Evolutionary conservation across 2,797 vertebrate genomes (phyloP).

Genomic region (Valencia hispanica): DNA sequence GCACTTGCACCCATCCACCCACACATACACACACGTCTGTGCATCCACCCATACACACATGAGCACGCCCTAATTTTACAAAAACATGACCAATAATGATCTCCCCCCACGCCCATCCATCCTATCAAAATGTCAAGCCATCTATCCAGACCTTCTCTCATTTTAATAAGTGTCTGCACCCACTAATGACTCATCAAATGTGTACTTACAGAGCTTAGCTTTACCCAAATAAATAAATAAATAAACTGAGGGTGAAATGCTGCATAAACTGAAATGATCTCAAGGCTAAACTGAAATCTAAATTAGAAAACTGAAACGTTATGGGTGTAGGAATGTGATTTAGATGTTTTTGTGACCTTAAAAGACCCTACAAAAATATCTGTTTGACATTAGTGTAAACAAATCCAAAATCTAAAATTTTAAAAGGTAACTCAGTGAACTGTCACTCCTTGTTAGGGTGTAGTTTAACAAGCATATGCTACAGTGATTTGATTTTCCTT

Average conservation of each 20-base stretch:
- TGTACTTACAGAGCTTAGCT: slow-evolving; percentile 22
- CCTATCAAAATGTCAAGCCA: slow-evolving; percentile 33
- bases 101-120: slow-evolving; percentile 30
- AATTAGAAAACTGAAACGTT: slow-evolving; percentile 22
- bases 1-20: slow-evolving; percentile 23
- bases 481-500: neutral
- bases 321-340: neutral
- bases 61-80: slow-evolving; percentile 51
- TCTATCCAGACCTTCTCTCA: slow-evolving; percentile 34
- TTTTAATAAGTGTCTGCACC: slow-evolving; percentile 36
- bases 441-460: slow-evolving; percentile 1
- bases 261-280: slow-evolving; percentile 46
- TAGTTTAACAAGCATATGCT: neutral
- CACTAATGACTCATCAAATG: slow-evolving; percentile 40
- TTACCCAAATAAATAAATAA: slow-evolving; percentile 24
- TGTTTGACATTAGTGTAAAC: slow-evolving; percentile 1
- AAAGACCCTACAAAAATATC: neutral
- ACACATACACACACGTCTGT: slow-evolving; percentile 37
- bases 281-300: slow-evolving; percentile 25
- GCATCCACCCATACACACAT: slow-evolving; percentile 40
- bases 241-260: slow-evolving; percentile 49
- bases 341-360: neutral
- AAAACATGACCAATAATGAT: slow-evolving; percentile 57
- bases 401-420: slow-evolving; percentile 12
- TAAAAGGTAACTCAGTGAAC: neutral